Evolutionary conservation across 2,888 invertebrate species (phyloP), one percentile per base, ranked within the genome.

Genomic region (Amphipoea oculea): DNA sequence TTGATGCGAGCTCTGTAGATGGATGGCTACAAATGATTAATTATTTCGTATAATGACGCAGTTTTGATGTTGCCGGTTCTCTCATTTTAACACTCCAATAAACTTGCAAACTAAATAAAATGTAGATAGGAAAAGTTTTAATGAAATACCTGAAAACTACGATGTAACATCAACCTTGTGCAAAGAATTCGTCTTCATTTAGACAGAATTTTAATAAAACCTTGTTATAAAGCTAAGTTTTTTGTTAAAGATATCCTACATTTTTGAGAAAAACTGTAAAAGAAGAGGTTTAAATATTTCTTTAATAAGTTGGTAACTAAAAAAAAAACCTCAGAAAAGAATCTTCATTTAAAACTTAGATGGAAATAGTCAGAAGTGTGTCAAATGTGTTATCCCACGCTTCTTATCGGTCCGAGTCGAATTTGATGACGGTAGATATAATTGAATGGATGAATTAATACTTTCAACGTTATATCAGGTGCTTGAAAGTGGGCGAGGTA

Each of bases 401-500:
- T 74, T 76, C 80, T 86, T 89, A 90, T 90, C 86, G 69, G 62
- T 60, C 82, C 83, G 86, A 89, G 86, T 87, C 88, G 89, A 92
- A 90, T 90, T 87, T 88, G 89, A 90, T 91, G 89, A 88, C 82
- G 86, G 86, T 79, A 86, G 85, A 89, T 78, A 86, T 90, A 90
- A 90, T 83, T 80, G 83, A 83, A 88, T 84, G 79, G 73, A 82
- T 90, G 84, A 91, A 91, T 89, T 87, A 84, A 91, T 89, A 85
- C 87, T 91, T 90, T 91, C 85, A 77, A 87, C 74, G 75, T 87
- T 84, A 84, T 81, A 85, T 82, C 82, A 82, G 81, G 79, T 79
- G 71, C 42, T 72, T 51, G 5, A n/a, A 75, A 62, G 89, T 88
- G 84, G 89, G 89, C 77, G 89, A 82, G 76, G 83, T 83, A n/a